Evolutionary conservation across 2,888 invertebrate species (phyloP), one percentile per base, ranked within the genome.

Genomic region (Hypomecis punctinalis): DNA sequence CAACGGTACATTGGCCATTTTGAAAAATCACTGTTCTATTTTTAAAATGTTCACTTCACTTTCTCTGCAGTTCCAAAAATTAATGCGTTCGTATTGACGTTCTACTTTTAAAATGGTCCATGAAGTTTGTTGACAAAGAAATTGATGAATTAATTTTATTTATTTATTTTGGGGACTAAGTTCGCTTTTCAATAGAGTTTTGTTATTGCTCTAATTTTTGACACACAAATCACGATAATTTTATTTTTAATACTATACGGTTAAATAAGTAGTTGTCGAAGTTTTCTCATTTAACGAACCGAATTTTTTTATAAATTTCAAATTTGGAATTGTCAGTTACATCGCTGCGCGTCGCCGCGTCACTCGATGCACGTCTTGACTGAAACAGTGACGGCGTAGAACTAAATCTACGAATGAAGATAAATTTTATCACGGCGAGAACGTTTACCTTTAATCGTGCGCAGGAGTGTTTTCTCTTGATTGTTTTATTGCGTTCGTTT

Each of bases 1-100:
- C 67, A 92, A 76, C 7, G 92, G 90, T 0, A 88, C 70, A 43
- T 83, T 81, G 1, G 91, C 83, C 91, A 91, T 91, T 75, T 76
- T 84, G 0, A n/a, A 42, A 43, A 10, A 4, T 51, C 51, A 55
- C 6, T 10, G 9, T 4, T 33, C 39, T 42, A 11, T 48, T 56
- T 63, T 56, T 54, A 65, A 59, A 54, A 54, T 63, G 6, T 1
- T 36, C 37, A 51, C 49, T 51, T 37, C n/a, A 6, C n/a, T 48
- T 36, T 48, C n/a, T n/a, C 39, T 39, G 9, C 39, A 5, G 5
- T 51, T 51, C 37, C 4, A 51, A 33, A 51, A 36, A 37, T n/a
- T 37, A 10, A 5, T 10, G 5, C 4, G 1, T 37, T 49, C 7
- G 5, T 11, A 37, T 45, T 8, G 36, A n/a, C 46, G 46, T 46